Evolutionary conservation across 2,888 invertebrate species (phyloP).

Genomic region (Timandra comae): DNA sequence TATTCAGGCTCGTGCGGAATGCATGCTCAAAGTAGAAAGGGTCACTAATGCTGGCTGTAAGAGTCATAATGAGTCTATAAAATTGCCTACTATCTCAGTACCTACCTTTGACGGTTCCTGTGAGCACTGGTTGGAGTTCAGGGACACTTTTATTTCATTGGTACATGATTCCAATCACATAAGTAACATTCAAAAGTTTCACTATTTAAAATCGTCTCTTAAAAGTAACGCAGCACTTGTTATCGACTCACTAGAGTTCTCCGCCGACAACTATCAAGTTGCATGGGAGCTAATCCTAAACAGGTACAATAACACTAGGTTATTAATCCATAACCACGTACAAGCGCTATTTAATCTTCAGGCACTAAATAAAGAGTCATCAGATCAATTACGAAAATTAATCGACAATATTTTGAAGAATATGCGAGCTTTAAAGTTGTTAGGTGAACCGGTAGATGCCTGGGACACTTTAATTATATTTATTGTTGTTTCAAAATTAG

Average conservation of each 20-base stretch:
- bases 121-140: slow-evolving; percentile 15
- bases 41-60: too few relatives aligned
- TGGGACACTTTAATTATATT: slow-evolving; percentile 19
- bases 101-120: slow-evolving; percentile 11
- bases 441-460: slow-evolving; percentile 10
- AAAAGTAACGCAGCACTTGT: slow-evolving; percentile 14
- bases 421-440: slow-evolving; percentile 12
- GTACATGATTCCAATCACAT: slow-evolving; percentile 7
- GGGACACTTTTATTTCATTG: slow-evolving; percentile 10
- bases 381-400: slow-evolving; percentile 9
- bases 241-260: slow-evolving; percentile 17
- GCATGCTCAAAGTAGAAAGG: too few relatives aligned
- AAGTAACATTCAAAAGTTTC: background rate
- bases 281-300: slow-evolving; percentile 19
- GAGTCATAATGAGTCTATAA: too few relatives aligned
- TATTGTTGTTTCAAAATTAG: slow-evolving; percentile 18
- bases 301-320: slow-evolving; percentile 15
- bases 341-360: slow-evolving; percentile 19
- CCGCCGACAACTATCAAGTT: slow-evolving; percentile 14
- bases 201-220: slow-evolving; percentile 6
- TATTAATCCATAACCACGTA: slow-evolving; percentile 21
- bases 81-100: slow-evolving; percentile 13
- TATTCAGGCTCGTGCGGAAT: too few relatives aligned
- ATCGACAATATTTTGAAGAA: slow-evolving; percentile 16
- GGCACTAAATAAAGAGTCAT: slow-evolving; percentile 14